Base-by-base conservation (phyloP, 2,888 invertebrate species). In the Pyrgus malvae region DNA sequence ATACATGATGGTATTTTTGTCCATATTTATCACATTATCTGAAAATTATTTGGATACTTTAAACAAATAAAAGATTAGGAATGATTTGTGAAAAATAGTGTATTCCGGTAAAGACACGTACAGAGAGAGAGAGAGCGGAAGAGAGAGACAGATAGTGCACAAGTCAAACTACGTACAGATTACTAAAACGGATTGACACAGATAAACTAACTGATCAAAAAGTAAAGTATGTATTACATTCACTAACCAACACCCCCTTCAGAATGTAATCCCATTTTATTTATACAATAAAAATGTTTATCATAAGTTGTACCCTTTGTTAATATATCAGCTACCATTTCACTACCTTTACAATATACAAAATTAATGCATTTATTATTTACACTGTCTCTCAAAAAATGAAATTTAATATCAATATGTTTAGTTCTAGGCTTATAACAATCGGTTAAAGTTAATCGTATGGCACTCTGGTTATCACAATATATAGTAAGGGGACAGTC, bases 401-500 rank as follows among this genome's bases (percentile, higher is more conserved):
- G 45, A 21, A 17, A n/a, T 2, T 31, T 9, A 0, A 33, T 8
- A 45, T 45, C 31, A 17, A 45, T 45, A 31, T 44, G 44, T 17
- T 44, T 27, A 7, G 29, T 29, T 7, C 44, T 17, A 11, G 44
- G n/a, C 6, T 29, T 9, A 11, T 48, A 48, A 2, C 2, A 6
- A 16, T 37, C 25, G 25, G 6, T 6, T 11, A 7, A 27, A 40
- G 48, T 9, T 19, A 48, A 12, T 29, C 16, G 38, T 29, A 48
- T 19, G 2, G 21, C 27, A 31, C 48, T 57, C 33, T 57, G 55
- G 40, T 58, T 55, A 53, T 55, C 51, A 53, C 58, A 51, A 11
- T 37, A 48, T 29, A 58, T 55, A 3, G 27, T 14, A 12, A 42
- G 37, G 21, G 51, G 14, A 16, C n/a, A 9, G 16, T 3, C 17